phyloP scores from a whole-genome alignment of 2,113 vertebrate species.

The Rhinoptilus africanus region DNA sequence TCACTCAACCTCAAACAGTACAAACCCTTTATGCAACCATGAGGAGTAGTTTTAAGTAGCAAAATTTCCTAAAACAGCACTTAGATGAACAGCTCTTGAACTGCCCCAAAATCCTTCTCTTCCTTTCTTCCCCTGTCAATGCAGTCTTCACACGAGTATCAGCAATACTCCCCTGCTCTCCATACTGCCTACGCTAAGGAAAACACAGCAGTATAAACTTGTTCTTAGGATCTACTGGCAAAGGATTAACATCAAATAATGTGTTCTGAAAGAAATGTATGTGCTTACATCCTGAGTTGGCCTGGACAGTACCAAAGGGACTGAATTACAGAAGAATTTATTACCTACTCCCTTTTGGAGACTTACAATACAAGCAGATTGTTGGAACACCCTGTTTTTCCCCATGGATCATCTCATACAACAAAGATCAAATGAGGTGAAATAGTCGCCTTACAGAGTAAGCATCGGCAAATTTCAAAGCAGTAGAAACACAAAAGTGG shows the following conservation, averaged over 20 bases:
- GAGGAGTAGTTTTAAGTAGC: neutral
- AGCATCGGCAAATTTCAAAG: slow-evolving; percentile 5
- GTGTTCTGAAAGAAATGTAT: neutral
- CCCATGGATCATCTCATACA: neutral
- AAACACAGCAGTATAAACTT: neutral
- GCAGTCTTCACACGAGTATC: neutral
- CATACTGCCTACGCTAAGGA: neutral
- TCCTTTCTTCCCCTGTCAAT: neutral
- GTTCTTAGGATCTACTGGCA: neutral
- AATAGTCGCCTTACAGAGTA: neutral
- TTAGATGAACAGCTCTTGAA: neutral
- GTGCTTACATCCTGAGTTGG: neutral
- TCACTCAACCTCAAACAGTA: slow-evolving; percentile 18
- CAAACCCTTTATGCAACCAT: neutral
- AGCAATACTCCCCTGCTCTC: neutral
- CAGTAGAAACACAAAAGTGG: neutral
- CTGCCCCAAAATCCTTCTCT: neutral
- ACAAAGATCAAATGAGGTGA: neutral
- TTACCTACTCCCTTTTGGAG: neutral
- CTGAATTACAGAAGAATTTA: too few species aligned
- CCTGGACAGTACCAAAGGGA: neutral
- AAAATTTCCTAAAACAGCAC: neutral
- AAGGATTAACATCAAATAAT: neutral
- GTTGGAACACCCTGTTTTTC: neutral
- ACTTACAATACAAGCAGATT: neutral